Evolutionary conservation across 2,113 vertebrate genomes (phyloP), one percentile per base, ranked within the genome.

Genomic region (Anas platyrhynchos): DNA sequence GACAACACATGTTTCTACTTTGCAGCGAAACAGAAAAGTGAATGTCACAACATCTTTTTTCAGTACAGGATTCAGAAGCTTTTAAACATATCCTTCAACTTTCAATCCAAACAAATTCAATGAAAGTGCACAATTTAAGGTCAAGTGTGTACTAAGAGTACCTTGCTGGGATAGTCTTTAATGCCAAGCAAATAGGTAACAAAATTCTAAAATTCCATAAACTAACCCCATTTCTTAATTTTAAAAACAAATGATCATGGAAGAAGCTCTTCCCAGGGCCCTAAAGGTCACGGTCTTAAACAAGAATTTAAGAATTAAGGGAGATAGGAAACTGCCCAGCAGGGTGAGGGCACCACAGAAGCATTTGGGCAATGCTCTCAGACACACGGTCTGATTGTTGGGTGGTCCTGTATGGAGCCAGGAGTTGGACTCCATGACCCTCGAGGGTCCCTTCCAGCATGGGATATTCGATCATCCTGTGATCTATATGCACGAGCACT

Each of bases 1-100:
- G 86, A 87, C 27, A 89, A 89, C 56, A 78, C 74, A 84, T 56
- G 91, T 58, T 95, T 84, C 66, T 65, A 41, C 44, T 93, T 34
- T 21, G 31, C 44, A 46, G n/a, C 11, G 56, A 87, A 92, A 76
- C 34, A 72, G 68, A 86, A 50, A 76, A 75, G 15, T 36, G 78
- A 86, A 7, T 29, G 18, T 52, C 23, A 61, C 23, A 62, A 77
- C 6, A 41, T 26, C 44, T 31, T 43, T 54, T 46, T 16, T 12
- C 38, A 67, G 68, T 41, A 69, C 17, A 88, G 20, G 7, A 83
- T 83, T 95, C 75, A 79, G 44, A 17, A 88, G 26, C 65, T 79
- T 61, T 91, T 68, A 89, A 62, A 12, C 31, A 77, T 31, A 68
- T 27, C 36, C 55, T 77, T 38, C 61, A 36, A 84, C 29, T 59